phyloP scores from a whole-genome alignment of 2,113 vertebrate genomes.

The Phalacrocorax pelagicus region DNA sequence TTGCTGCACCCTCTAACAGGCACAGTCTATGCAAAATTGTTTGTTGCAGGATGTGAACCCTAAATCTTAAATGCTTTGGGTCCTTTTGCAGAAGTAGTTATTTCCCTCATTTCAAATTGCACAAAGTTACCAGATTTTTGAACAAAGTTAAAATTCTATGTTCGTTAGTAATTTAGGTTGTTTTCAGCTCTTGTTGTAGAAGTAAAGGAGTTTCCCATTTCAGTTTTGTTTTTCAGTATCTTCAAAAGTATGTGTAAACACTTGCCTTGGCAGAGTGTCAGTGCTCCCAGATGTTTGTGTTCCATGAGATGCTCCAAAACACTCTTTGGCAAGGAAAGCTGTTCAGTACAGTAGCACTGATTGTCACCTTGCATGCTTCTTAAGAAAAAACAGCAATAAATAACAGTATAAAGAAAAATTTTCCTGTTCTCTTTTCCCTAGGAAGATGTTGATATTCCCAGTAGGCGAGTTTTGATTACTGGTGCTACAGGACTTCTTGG shows the following conservation, averaged over 20 bases:
- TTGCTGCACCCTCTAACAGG: background rate
- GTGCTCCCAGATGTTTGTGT: background rate
- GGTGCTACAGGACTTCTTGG: slow-evolving; percentile 94
- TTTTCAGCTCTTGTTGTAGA: background rate
- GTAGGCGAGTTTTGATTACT: slow-evolving; percentile 83
- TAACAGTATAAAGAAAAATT: background rate
- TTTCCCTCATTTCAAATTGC: background rate
- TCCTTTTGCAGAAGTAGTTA: background rate
- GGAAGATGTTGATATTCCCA: slow-evolving; percentile 82
- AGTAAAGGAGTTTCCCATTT: background rate
- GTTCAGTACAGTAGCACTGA: background rate
- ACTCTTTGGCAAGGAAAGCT: background rate
- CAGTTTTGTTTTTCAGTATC: background rate
- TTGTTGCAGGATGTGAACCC: background rate
- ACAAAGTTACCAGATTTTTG: background rate
- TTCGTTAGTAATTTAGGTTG: background rate
- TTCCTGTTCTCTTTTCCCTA: slow-evolving; percentile 5
- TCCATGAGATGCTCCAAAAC: background rate
- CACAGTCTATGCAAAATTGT: background rate
- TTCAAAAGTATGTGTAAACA: background rate
- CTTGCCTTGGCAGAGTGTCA: background rate
- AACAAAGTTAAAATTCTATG: background rate
- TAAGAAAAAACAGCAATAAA: background rate
- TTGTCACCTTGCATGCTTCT: background rate
- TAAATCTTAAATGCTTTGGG: background rate